Conservation (phyloP, 2,113 vertebrate species). For the Delphinapterus leucas region DNA sequence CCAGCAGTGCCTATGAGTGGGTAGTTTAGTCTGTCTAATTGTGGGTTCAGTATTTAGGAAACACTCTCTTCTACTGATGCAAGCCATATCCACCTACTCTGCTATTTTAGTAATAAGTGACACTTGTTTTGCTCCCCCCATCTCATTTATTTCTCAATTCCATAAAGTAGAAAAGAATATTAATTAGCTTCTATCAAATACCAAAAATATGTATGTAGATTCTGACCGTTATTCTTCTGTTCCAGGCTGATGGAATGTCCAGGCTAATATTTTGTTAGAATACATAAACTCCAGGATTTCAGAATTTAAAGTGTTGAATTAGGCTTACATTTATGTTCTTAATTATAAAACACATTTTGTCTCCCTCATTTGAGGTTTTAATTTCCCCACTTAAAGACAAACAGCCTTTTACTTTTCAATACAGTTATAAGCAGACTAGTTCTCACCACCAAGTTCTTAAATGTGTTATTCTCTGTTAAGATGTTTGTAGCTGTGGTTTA, state of each 20-base stretch:
- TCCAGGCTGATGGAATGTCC: background rate
- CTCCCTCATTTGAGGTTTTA: background rate
- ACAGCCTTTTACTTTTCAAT: background rate
- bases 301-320: conserved; percentile 37
- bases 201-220: background rate
- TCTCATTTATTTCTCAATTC: background rate
- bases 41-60: background rate
- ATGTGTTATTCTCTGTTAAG: background rate
- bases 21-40: background rate
- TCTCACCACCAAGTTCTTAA: background rate
- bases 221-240: conserved; percentile 4
- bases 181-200: background rate
- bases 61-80: background rate
- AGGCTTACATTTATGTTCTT: conserved; percentile 5
- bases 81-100: conserved; percentile 6
- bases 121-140: background rate
- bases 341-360: conserved; percentile 34
- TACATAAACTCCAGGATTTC: background rate
- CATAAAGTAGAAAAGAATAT: background rate
- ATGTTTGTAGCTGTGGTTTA: background rate
- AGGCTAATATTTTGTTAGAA: conserved; percentile 39
- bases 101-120: background rate
- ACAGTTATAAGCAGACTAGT: background rate
- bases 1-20: background rate
- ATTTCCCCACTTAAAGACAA: background rate